These are phyloP conservation scores for Candoia aspera DNA, from an alignment of 2,113 vertebrate genomes.

Conservation along the genomic window DNA sequence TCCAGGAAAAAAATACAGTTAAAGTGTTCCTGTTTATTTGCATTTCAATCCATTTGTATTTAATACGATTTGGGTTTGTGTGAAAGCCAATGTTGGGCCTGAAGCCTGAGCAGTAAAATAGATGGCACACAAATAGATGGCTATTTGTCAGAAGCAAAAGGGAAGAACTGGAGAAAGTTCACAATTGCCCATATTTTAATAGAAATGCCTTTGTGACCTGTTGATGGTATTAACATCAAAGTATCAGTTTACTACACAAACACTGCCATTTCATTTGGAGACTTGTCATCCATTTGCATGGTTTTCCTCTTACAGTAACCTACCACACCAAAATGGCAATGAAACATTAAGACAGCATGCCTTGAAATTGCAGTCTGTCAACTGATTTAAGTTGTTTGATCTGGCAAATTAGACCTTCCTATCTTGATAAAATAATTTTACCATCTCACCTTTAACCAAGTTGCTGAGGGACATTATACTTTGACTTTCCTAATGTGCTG, in stretches of 20 bases:
- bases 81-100: neutral
- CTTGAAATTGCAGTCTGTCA: neutral
- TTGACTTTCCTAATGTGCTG: constrained; percentile 22
- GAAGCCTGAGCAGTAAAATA: neutral
- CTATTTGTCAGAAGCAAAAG: neutral
- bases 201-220: neutral
- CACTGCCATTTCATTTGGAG: neutral
- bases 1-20: neutral
- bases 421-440: constrained; percentile 25
- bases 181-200: neutral
- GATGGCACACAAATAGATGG: too few species aligned
- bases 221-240: neutral
- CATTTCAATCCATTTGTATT: neutral
- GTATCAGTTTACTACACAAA: neutral
- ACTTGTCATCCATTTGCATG: neutral
- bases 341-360: neutral
- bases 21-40: neutral
- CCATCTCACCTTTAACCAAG: constrained; percentile 45
- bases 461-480: constrained; percentile 31
- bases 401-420: constrained; percentile 54
- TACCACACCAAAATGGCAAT: neutral
- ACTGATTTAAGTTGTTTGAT: neutral
- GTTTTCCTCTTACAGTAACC: neutral
- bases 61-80: neutral
- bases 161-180: neutral